A percentile compares a stretch with the other conserved stretches of the same genome.
These are phyloP conservation scores for Apocheima hispidaria DNA, from an alignment of 2,888 invertebrate genomes.

Conservation along the genomic window DNA sequence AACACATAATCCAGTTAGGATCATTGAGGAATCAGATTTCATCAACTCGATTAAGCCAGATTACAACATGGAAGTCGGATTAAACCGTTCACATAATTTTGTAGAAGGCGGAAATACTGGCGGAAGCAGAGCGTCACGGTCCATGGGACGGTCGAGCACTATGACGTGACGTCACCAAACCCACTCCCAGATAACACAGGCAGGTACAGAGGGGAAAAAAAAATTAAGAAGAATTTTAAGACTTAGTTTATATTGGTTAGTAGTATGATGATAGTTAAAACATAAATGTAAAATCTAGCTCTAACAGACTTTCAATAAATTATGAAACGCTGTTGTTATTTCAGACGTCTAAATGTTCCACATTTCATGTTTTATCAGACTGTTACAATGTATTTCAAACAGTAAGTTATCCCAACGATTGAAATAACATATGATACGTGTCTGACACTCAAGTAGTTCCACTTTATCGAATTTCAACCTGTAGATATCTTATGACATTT, in stretches of 20 bases:
- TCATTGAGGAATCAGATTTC: constrained; percentile 26
- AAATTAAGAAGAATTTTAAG: neutral
- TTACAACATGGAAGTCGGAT: constrained; percentile 70
- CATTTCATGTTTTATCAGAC: neutral
- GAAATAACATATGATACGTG: constrained; percentile 50
- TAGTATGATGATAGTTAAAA: neutral
- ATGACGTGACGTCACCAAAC: constrained; percentile 71
- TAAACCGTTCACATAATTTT: constrained; percentile 75
- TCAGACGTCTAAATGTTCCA: neutral
- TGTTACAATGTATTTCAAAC: constrained; percentile 2
- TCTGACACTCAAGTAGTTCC: constrained; percentile 49
- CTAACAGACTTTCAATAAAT: neutral
- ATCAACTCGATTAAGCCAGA: constrained; percentile 43
- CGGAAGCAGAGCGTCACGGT: constrained; percentile 83
- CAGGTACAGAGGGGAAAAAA: neutral
- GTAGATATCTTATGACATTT: constrained; percentile 62
- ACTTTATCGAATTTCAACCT: constrained; percentile 56
- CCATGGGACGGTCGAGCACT: constrained; percentile 68
- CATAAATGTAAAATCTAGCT: neutral
- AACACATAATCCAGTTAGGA: constrained; percentile 2
- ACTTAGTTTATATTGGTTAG: neutral
- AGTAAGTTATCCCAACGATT: constrained; percentile 34
- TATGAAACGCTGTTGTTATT: neutral
- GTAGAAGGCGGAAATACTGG: constrained; percentile 78
- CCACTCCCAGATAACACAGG: constrained; percentile 52